Conservation (phyloP, 1,140 invertebrate genomes). For the Coptotermes formosanus region DNA sequence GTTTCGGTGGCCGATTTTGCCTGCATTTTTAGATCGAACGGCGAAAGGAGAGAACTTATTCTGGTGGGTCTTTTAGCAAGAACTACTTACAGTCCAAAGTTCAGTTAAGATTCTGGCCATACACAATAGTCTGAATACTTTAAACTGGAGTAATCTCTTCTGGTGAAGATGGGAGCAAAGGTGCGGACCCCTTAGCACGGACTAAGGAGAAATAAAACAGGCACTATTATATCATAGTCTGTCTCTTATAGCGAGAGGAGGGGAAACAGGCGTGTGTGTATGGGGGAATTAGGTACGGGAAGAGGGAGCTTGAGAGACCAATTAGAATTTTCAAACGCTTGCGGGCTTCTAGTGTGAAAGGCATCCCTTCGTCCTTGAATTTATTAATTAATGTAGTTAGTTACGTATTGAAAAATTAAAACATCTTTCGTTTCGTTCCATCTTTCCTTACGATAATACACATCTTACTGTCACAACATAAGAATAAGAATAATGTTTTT, state of each 20-base stretch:
- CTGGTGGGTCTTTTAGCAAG: too few relatives aligned
- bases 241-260: neutral
- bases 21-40: too few relatives aligned
- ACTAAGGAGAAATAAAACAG: neutral
- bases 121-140: too few relatives aligned
- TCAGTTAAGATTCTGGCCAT: too few relatives aligned
- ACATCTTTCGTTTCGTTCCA: neutral
- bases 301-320: neutral
- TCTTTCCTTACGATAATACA: neutral
- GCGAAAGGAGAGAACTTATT: too few relatives aligned
- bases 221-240: neutral
- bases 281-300: neutral
- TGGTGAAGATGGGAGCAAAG: too few relatives aligned
- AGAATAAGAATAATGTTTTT: too few relatives aligned
- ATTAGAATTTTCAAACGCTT: neutral
- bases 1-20: too few relatives aligned
- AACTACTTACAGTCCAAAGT: too few relatives aligned
- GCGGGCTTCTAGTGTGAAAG: neutral
- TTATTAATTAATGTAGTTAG: neutral
- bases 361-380: neutral
- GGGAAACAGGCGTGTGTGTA: neutral
- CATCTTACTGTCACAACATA: neutral
- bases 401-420: constrained; percentile 6
- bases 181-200: neutral
- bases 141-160: too few relatives aligned